These are phyloP conservation scores for Noctua janthe DNA, from an alignment of 2,888 invertebrate genomes.

Conservation along the genomic window DNA sequence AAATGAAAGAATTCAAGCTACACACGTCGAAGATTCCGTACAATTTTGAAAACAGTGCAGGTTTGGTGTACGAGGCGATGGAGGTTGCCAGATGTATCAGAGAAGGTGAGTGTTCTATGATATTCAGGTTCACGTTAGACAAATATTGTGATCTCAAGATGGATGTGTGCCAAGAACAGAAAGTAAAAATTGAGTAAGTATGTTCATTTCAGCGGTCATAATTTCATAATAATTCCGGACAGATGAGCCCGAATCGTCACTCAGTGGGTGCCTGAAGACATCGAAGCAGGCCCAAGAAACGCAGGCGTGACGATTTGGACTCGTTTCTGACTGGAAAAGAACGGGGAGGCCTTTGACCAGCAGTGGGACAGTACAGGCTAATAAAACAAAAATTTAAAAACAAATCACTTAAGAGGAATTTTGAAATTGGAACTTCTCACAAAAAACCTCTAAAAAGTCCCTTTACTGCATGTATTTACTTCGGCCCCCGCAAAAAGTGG, in stretches of 20 bases:
- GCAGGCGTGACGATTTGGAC: too few relatives aligned
- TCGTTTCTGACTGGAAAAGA: too few relatives aligned
- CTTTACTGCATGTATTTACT: too few relatives aligned
- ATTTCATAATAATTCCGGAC: too few relatives aligned
- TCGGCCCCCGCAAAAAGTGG: too few relatives aligned
- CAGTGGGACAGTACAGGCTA: too few relatives aligned
- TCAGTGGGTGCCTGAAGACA: too few relatives aligned
- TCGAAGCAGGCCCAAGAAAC: too few relatives aligned
- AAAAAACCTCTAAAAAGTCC: too few relatives aligned
- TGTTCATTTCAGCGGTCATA: background rate
- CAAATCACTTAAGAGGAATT: background rate
- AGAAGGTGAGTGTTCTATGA: slow-evolving; percentile 72
- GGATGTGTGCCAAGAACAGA: background rate
- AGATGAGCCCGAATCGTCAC: too few relatives aligned
- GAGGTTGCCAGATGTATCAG: slow-evolving; percentile 93
- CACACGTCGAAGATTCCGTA: slow-evolving; percentile 89
- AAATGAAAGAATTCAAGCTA: slow-evolving; percentile 89
- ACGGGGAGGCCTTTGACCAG: too few relatives aligned
- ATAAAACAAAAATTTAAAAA: background rate
- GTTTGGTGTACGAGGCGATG: slow-evolving; percentile 93
- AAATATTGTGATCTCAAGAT: background rate
- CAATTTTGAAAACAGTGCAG: slow-evolving; percentile 93
- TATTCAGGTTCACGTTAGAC: background rate
- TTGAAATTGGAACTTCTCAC: background rate
- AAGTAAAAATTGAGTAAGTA: background rate